Base-by-base conservation (phyloP, 2,888 invertebrate species). In the Mellilla xanthometata region DNA sequence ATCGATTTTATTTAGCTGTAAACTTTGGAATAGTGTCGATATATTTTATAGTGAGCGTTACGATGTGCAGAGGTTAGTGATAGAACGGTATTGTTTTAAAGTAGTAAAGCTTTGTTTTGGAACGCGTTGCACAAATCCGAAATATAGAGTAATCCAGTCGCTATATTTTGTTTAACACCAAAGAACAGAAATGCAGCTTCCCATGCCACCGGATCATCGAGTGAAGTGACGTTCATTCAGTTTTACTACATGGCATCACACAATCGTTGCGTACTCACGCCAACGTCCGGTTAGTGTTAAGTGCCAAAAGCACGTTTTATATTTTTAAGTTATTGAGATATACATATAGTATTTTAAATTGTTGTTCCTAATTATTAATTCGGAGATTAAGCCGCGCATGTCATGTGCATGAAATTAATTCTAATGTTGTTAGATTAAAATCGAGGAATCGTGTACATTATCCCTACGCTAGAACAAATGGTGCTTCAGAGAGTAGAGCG, bases 391-490 rank as follows among this genome's bases (percentile, higher is more conserved):
- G 77, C n/a, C 39, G 51, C 71, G 71, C 79, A 70, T 76, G 42
- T 60, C 50, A 70, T 72, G 76, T 72, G 84, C 80, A 74, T 66
- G 72, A 77, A 75, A 66, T 68, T 85, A 81, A 78, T 73, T 81
- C 71, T 86, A 84, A 80, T 81, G 50, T 72, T 76, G 65, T 78
- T 81, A 84, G 83, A 83, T 63, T 86, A 83, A 83, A 81, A 76
- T 77, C 72, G 78, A 75, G 70, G 80, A 84, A 83, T 76, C 71
- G 76, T 89, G 89, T 89, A 89, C 87, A 89, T 89, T 87, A 74
- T 81, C 88, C 89, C 81, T 87, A 88, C 84, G 88, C 89, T 88
- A 87, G 88, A 89, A 86, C 88, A 86, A 85, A 88, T 89, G 89
- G 89, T 89, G 89, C 89, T 88, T 88, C 85, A 84, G 81, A 73